Evolutionary conservation across 2,797 vertebrate species (phyloP).

Genomic region (Acipenser oxyrinchus): DNA sequence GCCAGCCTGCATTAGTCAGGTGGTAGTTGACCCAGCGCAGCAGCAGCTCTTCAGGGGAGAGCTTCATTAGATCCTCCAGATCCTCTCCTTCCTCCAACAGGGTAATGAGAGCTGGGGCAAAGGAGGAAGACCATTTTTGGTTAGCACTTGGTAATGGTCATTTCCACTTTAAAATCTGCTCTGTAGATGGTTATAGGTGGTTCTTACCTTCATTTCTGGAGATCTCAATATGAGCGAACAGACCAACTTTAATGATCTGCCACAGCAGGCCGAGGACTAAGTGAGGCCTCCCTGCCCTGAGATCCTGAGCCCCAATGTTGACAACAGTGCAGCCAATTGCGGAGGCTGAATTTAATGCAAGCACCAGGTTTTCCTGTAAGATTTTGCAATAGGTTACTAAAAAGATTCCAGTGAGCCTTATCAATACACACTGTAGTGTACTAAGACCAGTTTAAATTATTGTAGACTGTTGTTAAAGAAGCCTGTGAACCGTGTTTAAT

Average conservation of each 20-base stretch:
- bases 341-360: constrained; percentile 90
- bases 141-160: too few species aligned
- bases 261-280: constrained; percentile 88
- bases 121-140: not conserved
- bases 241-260: constrained; percentile 96
- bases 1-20: constrained; percentile 71
- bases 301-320: constrained; percentile 84
- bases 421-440: too few species aligned
- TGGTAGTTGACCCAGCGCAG: constrained; percentile 94
- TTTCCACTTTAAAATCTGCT: too few species aligned
- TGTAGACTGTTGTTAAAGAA: too few species aligned
- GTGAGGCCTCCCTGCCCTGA: constrained; percentile 88
- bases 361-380: constrained; percentile 82
- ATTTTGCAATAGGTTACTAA: too few species aligned
- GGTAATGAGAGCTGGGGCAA: constrained; percentile 67
- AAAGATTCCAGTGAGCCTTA: too few species aligned
- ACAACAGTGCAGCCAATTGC: constrained; percentile 92
- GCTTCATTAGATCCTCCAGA: constrained; percentile 72
- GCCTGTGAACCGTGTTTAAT: too few species aligned
- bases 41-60: constrained; percentile 86
- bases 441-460: too few species aligned
- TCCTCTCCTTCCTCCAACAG: constrained; percentile 75
- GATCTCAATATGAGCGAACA: constrained; percentile 91
- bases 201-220: constrained; percentile 86
- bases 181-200: too few species aligned